Evolutionary conservation across 2,888 invertebrate species (phyloP), one percentile per base, ranked within the genome.

Genomic region (Alentia gelatinosa): DNA sequence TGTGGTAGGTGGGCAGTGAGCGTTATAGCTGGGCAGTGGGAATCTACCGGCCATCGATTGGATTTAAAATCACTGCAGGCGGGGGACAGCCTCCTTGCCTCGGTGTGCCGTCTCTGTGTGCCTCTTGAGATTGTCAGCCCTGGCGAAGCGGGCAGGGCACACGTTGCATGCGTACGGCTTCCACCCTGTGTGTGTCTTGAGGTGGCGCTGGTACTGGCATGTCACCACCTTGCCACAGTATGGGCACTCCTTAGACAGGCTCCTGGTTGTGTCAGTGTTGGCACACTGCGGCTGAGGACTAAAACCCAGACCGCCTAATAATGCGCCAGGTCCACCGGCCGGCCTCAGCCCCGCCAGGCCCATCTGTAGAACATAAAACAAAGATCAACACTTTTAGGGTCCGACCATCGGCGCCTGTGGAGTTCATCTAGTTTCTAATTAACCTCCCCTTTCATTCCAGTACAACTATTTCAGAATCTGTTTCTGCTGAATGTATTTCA

Each of bases 181-280:
- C 9, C 30, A 33, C 26, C 86, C 86, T 5, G 86, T 86, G 33
- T 86, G 86, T 1, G 86, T 86, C 86, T 47, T 86, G 30, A 86
- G 42, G 86, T 86, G 86, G n/a, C 86, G 86, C 33, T 86, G 79
- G 79, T 37, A 79, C 39, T 79, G 79, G 37, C 37, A 79, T 5
- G 39, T 79, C 1, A 79, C 19, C 39, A 79, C 23, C 39, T 79
- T 79, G 37, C 79, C 79, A 39, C 79, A 79, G 79, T 23, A 15
- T 12, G 79, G 79, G 39, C 79, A 79, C 79, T 79, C 79, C 37
- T 39, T 79, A 30, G 68, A 26, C 12, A 12, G n/a, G 79, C 37
- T 39, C 37, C n/a, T 79, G 74, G 0, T 39, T 3, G 15, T 35
- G 37, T 79, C 39, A 12, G 37, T 39, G 39, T 56, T n/a, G 3